phyloP scores from a whole-genome alignment of 2,113 vertebrate species.

The Otolemur garnettii region DNA sequence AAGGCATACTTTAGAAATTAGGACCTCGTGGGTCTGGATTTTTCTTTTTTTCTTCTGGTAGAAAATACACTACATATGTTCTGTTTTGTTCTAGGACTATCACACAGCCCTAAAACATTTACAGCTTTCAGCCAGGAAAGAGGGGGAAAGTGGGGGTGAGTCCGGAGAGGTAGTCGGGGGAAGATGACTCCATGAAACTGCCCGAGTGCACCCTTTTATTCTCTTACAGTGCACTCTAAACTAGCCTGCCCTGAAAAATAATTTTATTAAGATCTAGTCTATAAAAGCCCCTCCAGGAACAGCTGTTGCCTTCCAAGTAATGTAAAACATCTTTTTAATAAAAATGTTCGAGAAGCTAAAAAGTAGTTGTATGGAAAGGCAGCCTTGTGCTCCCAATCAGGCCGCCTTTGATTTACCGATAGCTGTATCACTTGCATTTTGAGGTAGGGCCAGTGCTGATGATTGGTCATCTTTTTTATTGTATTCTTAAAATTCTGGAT shows the following conservation, averaged over 20 bases:
- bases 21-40: constrained; percentile 19
- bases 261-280: constrained; percentile 78
- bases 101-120: constrained; percentile 85
- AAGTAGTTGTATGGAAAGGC: constrained; percentile 69
- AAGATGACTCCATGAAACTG: constrained; percentile 68
- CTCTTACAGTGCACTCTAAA: constrained; percentile 68
- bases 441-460: background rate
- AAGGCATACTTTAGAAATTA: constrained; percentile 86
- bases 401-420: background rate
- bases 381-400: background rate
- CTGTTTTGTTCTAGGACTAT: constrained; percentile 86
- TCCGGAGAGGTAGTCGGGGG: background rate
- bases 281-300: constrained; percentile 77
- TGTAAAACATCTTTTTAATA: constrained; percentile 56
- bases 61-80: constrained; percentile 87
- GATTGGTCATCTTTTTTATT: background rate
- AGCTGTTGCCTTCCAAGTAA: constrained; percentile 75
- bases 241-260: constrained; percentile 77
- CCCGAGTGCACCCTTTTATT: constrained; percentile 69
- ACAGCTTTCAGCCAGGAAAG: constrained; percentile 74
- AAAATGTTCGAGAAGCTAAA: constrained; percentile 69
- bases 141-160: constrained; percentile 59
- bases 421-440: background rate
- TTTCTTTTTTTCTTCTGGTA: constrained; percentile 64
- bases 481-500: background rate